Conservation (phyloP, 2,888 invertebrate species). For the Lycia hirtaria region DNA sequence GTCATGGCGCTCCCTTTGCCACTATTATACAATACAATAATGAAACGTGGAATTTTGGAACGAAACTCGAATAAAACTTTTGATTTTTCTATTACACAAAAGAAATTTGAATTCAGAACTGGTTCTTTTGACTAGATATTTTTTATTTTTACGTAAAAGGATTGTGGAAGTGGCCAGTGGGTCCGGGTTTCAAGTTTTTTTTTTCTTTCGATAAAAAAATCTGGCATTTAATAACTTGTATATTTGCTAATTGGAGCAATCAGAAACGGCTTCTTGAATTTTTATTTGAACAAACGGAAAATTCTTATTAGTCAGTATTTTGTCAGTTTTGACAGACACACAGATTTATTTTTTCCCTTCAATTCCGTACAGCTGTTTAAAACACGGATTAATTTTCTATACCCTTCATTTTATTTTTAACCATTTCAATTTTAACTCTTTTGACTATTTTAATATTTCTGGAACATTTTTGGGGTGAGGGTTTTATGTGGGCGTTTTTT, state of each 20-base stretch:
- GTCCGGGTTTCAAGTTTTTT: too few species aligned
- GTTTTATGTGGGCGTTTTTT: constrained; percentile 65
- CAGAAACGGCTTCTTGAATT: too few species aligned
- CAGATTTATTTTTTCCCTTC: too few species aligned
- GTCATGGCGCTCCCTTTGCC: constrained; percentile 79
- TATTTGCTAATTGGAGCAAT: too few species aligned
- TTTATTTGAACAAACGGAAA: too few species aligned
- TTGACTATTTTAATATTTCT: constrained; percentile 84
- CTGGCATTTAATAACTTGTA: too few species aligned
- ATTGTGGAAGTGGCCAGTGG: too few species aligned
- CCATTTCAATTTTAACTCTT: constrained; percentile 85
- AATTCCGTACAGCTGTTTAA: constrained; percentile 78
- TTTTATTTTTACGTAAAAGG: constrained; percentile 3
- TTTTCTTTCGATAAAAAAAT: too few species aligned
- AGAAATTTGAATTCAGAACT: constrained; percentile 54
- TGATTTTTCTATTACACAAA: constrained; percentile 48
- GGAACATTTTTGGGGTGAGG: constrained; percentile 78
- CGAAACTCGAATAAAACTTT: constrained; percentile 45
- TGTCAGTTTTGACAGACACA: too few species aligned
- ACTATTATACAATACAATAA: constrained; percentile 65
- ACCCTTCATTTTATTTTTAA: constrained; percentile 82
- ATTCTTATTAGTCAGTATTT: too few species aligned
- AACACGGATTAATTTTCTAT: constrained; percentile 75
- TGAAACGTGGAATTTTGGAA: constrained; percentile 54
- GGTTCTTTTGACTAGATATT: constrained; percentile 21